These are phyloP conservation scores for Gnathonemus echidnorhynchus DNA, from an alignment of 2,113 vertebrate genomes.

Conservation along the genomic window DNA sequence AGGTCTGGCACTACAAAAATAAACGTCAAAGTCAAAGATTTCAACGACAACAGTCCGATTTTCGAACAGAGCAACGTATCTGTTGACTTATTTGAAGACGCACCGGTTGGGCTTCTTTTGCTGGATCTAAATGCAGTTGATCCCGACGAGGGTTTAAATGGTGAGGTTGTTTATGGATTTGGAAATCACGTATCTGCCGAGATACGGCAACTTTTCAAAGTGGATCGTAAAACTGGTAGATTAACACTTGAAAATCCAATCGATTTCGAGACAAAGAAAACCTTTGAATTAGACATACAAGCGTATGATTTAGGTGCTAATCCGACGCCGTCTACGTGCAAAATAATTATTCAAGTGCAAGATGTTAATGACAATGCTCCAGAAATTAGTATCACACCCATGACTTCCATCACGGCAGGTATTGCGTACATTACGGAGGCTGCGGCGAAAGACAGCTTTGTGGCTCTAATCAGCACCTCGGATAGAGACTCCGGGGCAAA, in stretches of 20 bases:
- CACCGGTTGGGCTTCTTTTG: slow-evolving; percentile 69
- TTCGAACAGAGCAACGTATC: slow-evolving; percentile 79
- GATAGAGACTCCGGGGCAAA: slow-evolving; percentile 84
- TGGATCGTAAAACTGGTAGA: slow-evolving; percentile 76
- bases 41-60: slow-evolving; percentile 87
- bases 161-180: slow-evolving; percentile 80
- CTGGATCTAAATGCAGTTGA: slow-evolving; percentile 76
- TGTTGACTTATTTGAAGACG: slow-evolving; percentile 79
- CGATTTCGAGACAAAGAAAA: slow-evolving; percentile 81
- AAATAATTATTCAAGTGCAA: slow-evolving; percentile 77
- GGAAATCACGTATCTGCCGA: slow-evolving; percentile 76
- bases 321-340: slow-evolving; percentile 76
- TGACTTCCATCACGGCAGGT: slow-evolving; percentile 63
- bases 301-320: slow-evolving; percentile 81
- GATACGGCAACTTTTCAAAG: slow-evolving; percentile 78
- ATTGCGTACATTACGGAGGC: slow-evolving; percentile 65
- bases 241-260: slow-evolving; percentile 71
- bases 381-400: slow-evolving; percentile 80
- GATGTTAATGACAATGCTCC: slow-evolving; percentile 93
- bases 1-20: slow-evolving; percentile 76
- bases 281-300: slow-evolving; percentile 83
- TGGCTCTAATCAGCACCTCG: slow-evolving; percentile 85
- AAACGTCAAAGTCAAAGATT: slow-evolving; percentile 78
- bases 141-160: slow-evolving; percentile 82
- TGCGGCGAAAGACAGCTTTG: slow-evolving; percentile 78